Percentiles rank a stretch among this genome's conserved stretches.
phyloP scores from a whole-genome alignment of 2,113 vertebrate species.

The Myotis brandtii region DNA sequence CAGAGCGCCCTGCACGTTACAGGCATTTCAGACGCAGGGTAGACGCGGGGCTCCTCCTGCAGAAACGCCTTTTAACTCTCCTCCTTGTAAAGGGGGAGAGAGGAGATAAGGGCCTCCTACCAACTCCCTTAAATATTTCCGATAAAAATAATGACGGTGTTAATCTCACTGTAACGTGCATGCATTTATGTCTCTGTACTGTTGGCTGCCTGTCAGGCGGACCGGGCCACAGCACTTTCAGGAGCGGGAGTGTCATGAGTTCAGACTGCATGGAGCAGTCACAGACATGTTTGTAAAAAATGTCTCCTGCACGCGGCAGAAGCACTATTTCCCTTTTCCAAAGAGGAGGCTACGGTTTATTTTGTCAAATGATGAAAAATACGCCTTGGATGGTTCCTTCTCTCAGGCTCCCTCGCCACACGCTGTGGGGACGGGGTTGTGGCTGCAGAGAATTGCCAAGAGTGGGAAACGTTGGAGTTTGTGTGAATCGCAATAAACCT shows the following conservation, averaged over 20 bases:
- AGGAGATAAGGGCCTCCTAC: constrained; percentile 54
- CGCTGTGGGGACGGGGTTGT: rapidly evolving
- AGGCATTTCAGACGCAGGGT: constrained; percentile 60
- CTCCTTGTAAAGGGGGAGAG: neutral
- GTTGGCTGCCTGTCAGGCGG: constrained; percentile 32
- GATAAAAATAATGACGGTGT: constrained; percentile 71
- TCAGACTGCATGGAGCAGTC: neutral
- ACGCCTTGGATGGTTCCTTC: neutral
- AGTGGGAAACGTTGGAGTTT: neutral
- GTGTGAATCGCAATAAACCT: neutral
- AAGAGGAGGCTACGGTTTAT: neutral
- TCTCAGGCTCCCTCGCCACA: rapidly evolving
- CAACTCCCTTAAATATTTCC: constrained; percentile 76
- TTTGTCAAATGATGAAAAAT: neutral
- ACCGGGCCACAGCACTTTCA: neutral
- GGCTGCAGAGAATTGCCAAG: neutral
- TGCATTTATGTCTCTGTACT: neutral
- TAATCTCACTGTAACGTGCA: constrained; percentile 65
- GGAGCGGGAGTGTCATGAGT: neutral
- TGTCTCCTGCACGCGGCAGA: neutral
- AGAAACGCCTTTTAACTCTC: constrained; percentile 51
- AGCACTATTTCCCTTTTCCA: neutral
- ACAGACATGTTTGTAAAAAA: neutral
- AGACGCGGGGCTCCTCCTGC: constrained; percentile 33
- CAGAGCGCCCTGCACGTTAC: constrained; percentile 77